A percentile compares a stretch with the other conserved stretches of the same genome.
phyloP scores from a whole-genome alignment of 2,888 invertebrate genomes.

The Acleris sparsana region DNA sequence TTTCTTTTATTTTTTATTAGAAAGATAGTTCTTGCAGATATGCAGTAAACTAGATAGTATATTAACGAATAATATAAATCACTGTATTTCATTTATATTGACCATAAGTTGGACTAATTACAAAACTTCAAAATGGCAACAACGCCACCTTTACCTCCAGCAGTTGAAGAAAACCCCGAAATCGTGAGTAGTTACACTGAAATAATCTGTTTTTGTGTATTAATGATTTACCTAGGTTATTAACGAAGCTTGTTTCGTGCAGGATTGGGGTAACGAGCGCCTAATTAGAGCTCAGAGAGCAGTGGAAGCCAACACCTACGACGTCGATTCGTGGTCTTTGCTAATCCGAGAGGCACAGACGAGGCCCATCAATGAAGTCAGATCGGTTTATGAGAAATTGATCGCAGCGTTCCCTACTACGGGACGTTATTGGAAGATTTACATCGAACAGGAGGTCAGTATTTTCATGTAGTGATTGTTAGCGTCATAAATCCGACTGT shows the following conservation, averaged over 20 bases:
- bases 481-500: no score
- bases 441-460: slow-evolving; percentile 97
- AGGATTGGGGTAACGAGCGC: slow-evolving; percentile 96
- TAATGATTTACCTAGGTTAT: background rate
- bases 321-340: slow-evolving; percentile 99
- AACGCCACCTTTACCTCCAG: slow-evolving; percentile 31
- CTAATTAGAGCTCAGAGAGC: slow-evolving; percentile 92
- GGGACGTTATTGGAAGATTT: slow-evolving; percentile 99
- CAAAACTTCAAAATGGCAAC: slow-evolving; percentile 40
- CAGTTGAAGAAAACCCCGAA: slow-evolving; percentile 58
- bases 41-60: slow-evolving; percentile 6
- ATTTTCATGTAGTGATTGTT: no score
- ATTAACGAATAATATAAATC: background rate
- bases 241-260: slow-evolving; percentile 39
- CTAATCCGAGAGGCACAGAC: slow-evolving; percentile 96
- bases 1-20: background rate
- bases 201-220: slow-evolving; percentile 3
- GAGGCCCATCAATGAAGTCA: slow-evolving; percentile 93
- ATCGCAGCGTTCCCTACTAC: slow-evolving; percentile 97
- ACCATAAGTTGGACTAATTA: background rate
- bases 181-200: slow-evolving; percentile 56
- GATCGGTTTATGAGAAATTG: slow-evolving; percentile 96
- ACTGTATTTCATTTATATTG: no score
- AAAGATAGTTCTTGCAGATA: background rate
- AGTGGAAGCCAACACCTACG: slow-evolving; percentile 94